Base-by-base conservation (phyloP, 1,140 invertebrate genomes). In the Ladona fulva region DNA sequence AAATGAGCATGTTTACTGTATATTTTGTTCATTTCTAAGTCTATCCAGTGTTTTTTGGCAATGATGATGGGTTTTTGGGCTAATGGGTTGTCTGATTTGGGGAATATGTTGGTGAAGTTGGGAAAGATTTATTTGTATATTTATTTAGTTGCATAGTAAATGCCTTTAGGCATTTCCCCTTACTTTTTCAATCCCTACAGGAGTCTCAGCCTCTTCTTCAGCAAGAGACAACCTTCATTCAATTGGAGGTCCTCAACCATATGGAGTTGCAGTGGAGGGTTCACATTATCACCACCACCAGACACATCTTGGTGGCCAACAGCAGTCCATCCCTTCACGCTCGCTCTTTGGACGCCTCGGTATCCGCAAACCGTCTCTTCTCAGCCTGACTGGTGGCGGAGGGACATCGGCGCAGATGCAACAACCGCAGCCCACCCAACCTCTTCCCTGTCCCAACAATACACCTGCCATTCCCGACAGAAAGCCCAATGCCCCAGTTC, bases 351-450 rank as follows among this genome's bases (percentile, higher is more conserved):
- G 90, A 83, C 89, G 91, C 84, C 88, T 93, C 84, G 91, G 91
- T 89, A 92, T 92, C 85, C 89, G 92, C 87, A 93, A 93, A 90
- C 90, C 91, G 83, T 92, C 91, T 81, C 88, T 92, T 85, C 87
- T 92, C 83, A 92, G 91, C 86, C 88, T 92, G 82, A 88, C 89
- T 86, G 89, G 87, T 82, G 52, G 52, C 52, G n/a, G 52, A 16
- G 52, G 52, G 52, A 66, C 52, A 16, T 83, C 82, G 19, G 82
- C 83, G 52, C 52, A 66, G 52, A 66, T 66, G 52, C 52, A 66
- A 66, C 52, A 22, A 22, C 52, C 52, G 14, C 52, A 66, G 52
- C 52, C 52, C 1, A 22, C 52, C n/a, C 52, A 66, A 22, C n/a
- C 52, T 12, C 52, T 12, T 19, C 52, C 52, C 12, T 66, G 52